A percentile compares a stretch with the other conserved stretches of the same genome.
Evolutionary conservation across 2,113 vertebrate genomes (phyloP).

Genomic region (Puma concolor): DNA sequence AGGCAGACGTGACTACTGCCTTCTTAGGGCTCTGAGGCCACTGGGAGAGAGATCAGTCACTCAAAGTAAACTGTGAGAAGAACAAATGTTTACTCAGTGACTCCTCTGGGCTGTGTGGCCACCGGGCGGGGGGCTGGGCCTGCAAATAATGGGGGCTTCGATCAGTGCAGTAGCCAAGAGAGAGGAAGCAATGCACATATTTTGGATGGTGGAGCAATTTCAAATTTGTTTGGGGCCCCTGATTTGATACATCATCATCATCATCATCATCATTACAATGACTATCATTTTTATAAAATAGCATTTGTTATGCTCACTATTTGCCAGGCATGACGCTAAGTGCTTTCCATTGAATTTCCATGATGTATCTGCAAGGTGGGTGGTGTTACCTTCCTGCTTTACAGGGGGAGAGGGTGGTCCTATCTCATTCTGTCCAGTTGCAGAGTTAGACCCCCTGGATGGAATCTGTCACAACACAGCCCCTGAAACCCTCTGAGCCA

Average conservation of each 20-base stretch:
- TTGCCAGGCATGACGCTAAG: background rate
- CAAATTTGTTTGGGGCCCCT: background rate
- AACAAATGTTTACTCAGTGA: background rate
- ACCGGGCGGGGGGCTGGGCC: background rate
- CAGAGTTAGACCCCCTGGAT: background rate
- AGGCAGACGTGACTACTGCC: fast-evolving
- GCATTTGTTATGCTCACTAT: fast-evolving
- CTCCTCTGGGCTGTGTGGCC: background rate
- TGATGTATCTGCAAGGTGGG: too few relatives aligned
- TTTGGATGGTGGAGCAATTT: background rate
- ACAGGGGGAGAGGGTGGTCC: fast-evolving
- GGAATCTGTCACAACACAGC: background rate
- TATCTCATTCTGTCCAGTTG: background rate
- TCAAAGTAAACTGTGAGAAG: background rate
- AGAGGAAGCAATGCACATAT: too few relatives aligned
- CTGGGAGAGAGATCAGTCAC: background rate
- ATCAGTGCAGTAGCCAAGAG: background rate
- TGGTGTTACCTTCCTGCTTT: background rate
- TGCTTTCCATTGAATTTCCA: background rate
- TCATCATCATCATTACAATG: background rate
- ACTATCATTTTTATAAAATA: background rate
- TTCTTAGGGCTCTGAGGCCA: background rate
- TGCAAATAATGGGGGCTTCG: too few relatives aligned
- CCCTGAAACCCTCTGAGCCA: background rate
- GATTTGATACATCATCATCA: fast-evolving